Evolutionary conservation across 2,113 vertebrate genomes (phyloP), one percentile per base, ranked within the genome.

Genomic region (Gobio gobio): DNA sequence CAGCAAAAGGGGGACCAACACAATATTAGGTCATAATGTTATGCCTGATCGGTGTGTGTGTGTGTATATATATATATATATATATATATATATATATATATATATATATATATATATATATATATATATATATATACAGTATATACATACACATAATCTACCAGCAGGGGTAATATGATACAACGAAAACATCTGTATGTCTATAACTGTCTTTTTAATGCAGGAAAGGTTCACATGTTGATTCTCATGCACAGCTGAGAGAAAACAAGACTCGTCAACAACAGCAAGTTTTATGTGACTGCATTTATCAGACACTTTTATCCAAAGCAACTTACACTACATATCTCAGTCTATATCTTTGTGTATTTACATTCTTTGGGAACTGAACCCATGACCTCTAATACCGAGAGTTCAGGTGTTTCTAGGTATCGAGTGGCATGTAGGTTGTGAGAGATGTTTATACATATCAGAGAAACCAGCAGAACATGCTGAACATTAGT

Each of bases 401-500:
- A 49, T 74, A 74, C 70, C 24, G 6, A 47, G 70, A 74, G 43
- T 16, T 47, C 12, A 3, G 10, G 22, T 3, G 13, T 5, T 73
- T 73, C 70, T 47, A 47, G 12, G 22, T 73, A 73, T 73, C 12
- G 47, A 49, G 70, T 14, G 70, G 22, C 40, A 40, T 76, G 29
- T 22, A 33, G 16, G 16, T 36, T 24, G 20, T 78, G 36, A n/a
- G 33, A 24, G 18, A 59, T 59, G 29, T 40, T 78, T 78, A 40
- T 78, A 59, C 36, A 59, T 47, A 74, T 47, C 70, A 74, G n/a
- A 26, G 36, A 78, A 59, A 78, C 29, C 54, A 24, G 76, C 16
- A 56, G 74, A 75, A 75, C 47, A 10, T 4, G 24, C 49, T 77
- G 49, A 33, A 56, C 74, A 36, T 36, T 18, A 56, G 49, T 36